Evolutionary conservation across 2,797 vertebrate genomes (phyloP).

Genomic region (Onychomys arenicola): DNA sequence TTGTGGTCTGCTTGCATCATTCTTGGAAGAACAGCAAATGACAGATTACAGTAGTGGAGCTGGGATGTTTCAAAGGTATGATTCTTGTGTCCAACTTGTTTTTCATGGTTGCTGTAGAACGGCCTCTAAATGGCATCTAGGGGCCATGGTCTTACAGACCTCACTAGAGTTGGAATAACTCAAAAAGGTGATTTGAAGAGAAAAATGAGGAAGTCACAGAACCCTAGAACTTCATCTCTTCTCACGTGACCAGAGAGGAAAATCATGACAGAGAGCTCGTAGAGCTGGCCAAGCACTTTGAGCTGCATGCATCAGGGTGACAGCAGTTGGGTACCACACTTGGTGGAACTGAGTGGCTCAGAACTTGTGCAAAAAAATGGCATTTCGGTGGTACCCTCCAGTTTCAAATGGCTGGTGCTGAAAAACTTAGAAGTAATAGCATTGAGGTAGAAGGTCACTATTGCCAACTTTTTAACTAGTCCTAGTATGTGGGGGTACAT

Average conservation of each 20-base stretch:
- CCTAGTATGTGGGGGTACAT: neutral
- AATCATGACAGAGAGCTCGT: neutral
- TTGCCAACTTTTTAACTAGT: neutral
- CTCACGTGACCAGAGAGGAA: neutral
- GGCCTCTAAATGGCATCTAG: slow-evolving; percentile 53
- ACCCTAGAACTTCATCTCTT: slow-evolving; percentile 38
- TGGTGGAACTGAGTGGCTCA: neutral
- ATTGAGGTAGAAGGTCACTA: neutral
- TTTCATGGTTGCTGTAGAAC: slow-evolving; percentile 33
- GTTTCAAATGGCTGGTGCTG: neutral
- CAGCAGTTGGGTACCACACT: neutral
- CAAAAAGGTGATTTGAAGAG: slow-evolving; percentile 61
- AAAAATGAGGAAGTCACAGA: slow-evolving; percentile 48
- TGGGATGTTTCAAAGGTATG: slow-evolving; percentile 76
- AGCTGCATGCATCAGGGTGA: neutral
- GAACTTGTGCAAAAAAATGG: neutral
- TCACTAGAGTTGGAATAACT: slow-evolving; percentile 46
- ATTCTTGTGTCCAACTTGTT: slow-evolving; percentile 69
- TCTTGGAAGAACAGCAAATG: slow-evolving; percentile 80
- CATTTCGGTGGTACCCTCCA: neutral
- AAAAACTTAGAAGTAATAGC: neutral
- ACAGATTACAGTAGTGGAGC: slow-evolving; percentile 65
- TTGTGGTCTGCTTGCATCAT: slow-evolving; percentile 73
- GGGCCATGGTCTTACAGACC: slow-evolving; percentile 29
- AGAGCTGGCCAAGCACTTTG: neutral